Percentiles rank a stretch among this genome's conserved stretches.
These are phyloP conservation scores for Pasiphila rectangulata DNA, from an alignment of 2,888 invertebrate species.

Conservation along the genomic window DNA sequence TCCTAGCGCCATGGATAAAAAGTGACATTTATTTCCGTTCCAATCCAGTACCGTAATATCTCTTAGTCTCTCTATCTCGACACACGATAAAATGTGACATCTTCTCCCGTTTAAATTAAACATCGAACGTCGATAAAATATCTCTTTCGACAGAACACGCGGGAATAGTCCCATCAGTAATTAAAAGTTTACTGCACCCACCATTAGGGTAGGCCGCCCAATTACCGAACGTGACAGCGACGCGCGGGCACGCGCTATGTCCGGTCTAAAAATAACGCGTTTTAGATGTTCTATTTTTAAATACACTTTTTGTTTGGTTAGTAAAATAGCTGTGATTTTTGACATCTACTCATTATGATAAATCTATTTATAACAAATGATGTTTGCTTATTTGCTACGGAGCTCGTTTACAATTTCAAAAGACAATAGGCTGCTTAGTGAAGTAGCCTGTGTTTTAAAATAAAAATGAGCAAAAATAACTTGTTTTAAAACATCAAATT, in stretches of 20 bases:
- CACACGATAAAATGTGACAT: too few relatives aligned
- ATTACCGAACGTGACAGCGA: slow-evolving; percentile 21
- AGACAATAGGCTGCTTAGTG: too few relatives aligned
- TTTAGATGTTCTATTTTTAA: slow-evolving; percentile 20
- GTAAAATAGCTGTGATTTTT: slow-evolving; percentile 1
- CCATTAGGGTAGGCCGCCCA: slow-evolving; percentile 23
- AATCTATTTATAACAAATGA: not conserved
- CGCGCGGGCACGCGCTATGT: slow-evolving; percentile 11
- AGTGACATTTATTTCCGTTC: too few relatives aligned
- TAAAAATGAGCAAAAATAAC: too few relatives aligned
- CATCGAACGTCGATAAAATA: not conserved
- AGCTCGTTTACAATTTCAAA: too few relatives aligned
- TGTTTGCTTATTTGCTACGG: too few relatives aligned
- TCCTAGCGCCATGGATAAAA: too few relatives aligned
- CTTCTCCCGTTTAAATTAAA: not conserved
- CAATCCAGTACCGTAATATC: too few relatives aligned
- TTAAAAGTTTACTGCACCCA: slow-evolving; percentile 20
- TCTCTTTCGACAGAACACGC: not conserved
- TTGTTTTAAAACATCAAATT: too few relatives aligned
- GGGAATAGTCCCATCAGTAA: not conserved
- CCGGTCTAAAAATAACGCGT: slow-evolving; percentile 13
- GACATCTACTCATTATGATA: not conserved
- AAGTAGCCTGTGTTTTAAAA: not conserved
- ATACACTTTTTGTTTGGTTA: slow-evolving; percentile 3
- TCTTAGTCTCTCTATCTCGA: too few relatives aligned